Percentiles rank a stretch among this genome's conserved stretches.
Conservation (phyloP, 2,113 vertebrate species). For the Camelus bactrianus region DNA sequence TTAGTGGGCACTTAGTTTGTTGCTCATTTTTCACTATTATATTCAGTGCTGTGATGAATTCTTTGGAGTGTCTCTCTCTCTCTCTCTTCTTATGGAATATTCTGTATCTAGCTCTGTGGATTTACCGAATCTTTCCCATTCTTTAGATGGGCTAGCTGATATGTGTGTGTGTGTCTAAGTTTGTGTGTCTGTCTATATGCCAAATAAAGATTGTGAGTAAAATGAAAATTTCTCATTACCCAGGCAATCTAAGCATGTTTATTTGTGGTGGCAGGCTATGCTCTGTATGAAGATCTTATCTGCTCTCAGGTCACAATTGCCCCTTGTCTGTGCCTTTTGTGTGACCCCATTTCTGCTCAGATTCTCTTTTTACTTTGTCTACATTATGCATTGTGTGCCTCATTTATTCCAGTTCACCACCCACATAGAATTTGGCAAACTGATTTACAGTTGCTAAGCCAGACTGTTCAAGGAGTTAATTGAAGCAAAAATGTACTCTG, state of each 20-base stretch:
- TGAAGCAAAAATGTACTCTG: constrained; percentile 26
- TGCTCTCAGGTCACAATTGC: not conserved
- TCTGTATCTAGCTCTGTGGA: not conserved
- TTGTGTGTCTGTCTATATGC: not conserved
- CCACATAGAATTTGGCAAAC: constrained; percentile 59
- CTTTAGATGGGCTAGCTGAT: not conserved
- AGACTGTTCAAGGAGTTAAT: constrained; percentile 50
- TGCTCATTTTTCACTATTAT: not conserved
- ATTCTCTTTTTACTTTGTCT: constrained; percentile 38
- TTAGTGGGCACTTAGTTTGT: not conserved
- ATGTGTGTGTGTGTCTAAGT: not conserved
- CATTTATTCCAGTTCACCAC: constrained; percentile 71
- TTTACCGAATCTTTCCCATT: not conserved
- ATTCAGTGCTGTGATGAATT: not conserved
- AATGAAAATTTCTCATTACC: not conserved
- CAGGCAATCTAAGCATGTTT: not conserved
- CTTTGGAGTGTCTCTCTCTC: not conserved
- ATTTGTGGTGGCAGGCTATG: not conserved
- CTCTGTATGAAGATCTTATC: not conserved
- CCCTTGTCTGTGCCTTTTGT: constrained; percentile 16
- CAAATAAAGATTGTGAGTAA: not conserved
- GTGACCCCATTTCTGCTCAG: constrained; percentile 35
- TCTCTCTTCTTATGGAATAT: not conserved
- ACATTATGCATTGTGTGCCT: not conserved
- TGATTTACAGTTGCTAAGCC: constrained; percentile 52